A percentile compares a stretch with the other conserved stretches of the same genome.
Conservation (phyloP, 2,797 vertebrate species). For the Jordanella pulchra region DNA sequence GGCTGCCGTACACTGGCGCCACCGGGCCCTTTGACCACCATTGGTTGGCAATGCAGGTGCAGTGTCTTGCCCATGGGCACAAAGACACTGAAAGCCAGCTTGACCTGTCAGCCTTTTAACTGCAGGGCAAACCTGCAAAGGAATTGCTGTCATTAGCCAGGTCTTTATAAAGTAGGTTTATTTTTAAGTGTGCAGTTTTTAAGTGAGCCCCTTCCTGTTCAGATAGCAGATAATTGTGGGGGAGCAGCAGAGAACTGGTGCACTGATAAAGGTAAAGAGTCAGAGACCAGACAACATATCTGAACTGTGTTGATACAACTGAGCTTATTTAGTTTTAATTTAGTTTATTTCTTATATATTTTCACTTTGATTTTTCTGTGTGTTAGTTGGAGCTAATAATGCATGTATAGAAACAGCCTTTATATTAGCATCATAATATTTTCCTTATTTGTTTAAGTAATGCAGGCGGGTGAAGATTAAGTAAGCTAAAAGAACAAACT, state of each 20-base stretch:
- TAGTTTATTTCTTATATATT: not conserved
- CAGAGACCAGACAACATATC: not conserved
- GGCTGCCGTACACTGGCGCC: too few relatives aligned
- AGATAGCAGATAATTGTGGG: constrained; percentile 32
- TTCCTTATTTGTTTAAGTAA: not conserved
- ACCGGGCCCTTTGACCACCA: too few relatives aligned
- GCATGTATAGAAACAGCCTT: not conserved
- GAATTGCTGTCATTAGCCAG: not conserved
- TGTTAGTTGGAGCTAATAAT: not conserved
- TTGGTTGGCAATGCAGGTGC: too few relatives aligned
- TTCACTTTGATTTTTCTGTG: not conserved
- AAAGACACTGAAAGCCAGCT: too few relatives aligned
- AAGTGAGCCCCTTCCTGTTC: constrained; percentile 17
- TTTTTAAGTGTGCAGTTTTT: not conserved
- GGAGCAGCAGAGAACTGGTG: constrained; percentile 14
- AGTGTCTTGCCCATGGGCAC: too few relatives aligned
- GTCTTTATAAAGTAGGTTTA: not conserved
- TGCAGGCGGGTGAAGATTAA: not conserved
- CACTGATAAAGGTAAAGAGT: not conserved
- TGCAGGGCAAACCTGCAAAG: too few relatives aligned
- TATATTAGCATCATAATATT: not conserved
- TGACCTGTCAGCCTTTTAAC: too few relatives aligned
- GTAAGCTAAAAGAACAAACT: not conserved
- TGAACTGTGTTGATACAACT: not conserved
- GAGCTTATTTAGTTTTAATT: not conserved